Conservation (phyloP, 2,797 vertebrate genomes). For the Acomys russatus region DNA sequence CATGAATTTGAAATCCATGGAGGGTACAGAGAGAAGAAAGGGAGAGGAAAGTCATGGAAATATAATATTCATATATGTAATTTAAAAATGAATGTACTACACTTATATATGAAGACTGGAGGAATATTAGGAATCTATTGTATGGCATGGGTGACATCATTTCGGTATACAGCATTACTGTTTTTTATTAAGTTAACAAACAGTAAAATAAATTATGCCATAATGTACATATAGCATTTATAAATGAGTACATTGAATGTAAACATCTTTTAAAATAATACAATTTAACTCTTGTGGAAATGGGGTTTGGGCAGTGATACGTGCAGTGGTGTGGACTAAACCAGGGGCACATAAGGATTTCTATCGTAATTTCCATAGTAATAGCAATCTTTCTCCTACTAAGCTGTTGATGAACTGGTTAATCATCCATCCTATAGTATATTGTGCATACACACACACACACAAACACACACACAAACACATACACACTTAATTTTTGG, state of each 20-base stretch:
- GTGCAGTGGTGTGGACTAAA: not conserved
- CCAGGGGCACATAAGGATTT: not conserved
- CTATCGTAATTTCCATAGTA: not conserved
- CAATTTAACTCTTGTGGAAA: not conserved
- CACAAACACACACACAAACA: not conserved
- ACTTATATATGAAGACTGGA: not conserved
- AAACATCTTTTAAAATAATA: conserved; percentile 19
- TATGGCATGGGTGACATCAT: not conserved
- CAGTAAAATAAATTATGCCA: not conserved
- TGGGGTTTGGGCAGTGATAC: not conserved
- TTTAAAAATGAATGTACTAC: not conserved
- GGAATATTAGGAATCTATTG: not conserved
- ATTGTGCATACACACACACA: not conserved
- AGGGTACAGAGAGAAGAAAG: not conserved
- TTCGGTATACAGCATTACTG: not conserved
- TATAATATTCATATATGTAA: not conserved
- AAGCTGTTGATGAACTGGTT: not conserved
- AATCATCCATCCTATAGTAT: not conserved
- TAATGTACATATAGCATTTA: not conserved
- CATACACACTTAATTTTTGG: not conserved
- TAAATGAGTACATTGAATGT: not conserved
- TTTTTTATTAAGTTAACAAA: not conserved
- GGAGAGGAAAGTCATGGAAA: not conserved
- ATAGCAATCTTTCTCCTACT: not conserved
- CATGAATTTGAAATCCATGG: not conserved